Percentiles rank a stretch among this genome's conserved stretches.
phyloP scores from a whole-genome alignment of 2,113 vertebrate genomes.

The Thalassarche chlororhynchos region DNA sequence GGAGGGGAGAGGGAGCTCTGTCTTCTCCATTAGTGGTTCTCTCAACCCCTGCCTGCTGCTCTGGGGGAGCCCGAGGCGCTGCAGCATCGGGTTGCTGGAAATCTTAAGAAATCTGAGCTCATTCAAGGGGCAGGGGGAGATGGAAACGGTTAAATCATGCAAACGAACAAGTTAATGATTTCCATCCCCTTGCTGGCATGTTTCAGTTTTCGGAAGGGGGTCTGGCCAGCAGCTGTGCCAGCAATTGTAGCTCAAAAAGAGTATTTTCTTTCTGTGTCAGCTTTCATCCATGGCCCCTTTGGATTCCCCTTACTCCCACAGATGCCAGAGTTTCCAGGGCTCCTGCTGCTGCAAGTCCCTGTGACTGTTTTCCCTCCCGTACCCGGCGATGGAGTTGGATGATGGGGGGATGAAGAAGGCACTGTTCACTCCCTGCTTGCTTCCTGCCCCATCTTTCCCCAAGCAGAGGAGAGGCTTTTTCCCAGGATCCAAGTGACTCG shows the following conservation, averaged over 20 bases:
- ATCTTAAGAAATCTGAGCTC: background rate
- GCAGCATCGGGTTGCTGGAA: background rate
- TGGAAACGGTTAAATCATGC: background rate
- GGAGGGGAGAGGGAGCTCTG: background rate
- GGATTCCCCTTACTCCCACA: background rate
- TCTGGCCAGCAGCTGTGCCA: conserved; percentile 51
- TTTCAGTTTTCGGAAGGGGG: background rate
- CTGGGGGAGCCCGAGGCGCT: background rate
- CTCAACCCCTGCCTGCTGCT: background rate
- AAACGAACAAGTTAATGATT: background rate
- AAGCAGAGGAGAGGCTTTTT: background rate
- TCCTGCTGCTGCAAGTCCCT: background rate
- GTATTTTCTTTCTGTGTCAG: conserved; percentile 4
- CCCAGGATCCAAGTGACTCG: background rate
- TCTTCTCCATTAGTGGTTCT: background rate
- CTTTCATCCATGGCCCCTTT: background rate
- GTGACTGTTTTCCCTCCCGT: background rate
- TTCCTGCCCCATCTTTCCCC: background rate
- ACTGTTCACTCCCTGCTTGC: background rate
- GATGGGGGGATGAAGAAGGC: background rate
- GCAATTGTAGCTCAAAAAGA: background rate
- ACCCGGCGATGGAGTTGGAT: rapidly evolving
- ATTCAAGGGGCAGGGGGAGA: background rate
- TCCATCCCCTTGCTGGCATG: background rate
- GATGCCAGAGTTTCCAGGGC: background rate